Evolutionary conservation across 2,113 vertebrate species (phyloP).

Genomic region (Colossoma macropomum): DNA sequence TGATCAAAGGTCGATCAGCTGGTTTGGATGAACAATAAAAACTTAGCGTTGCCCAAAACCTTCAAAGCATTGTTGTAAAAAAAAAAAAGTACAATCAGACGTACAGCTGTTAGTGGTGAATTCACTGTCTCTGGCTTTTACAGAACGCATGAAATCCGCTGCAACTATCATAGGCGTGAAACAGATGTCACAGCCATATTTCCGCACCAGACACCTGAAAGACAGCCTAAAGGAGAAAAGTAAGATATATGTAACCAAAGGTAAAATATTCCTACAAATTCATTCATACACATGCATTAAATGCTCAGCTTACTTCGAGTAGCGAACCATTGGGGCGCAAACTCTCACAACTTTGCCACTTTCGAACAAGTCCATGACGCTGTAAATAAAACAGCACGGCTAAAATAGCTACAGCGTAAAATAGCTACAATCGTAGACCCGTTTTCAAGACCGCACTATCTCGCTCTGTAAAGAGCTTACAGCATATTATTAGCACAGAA

Average conservation of each 20-base stretch:
- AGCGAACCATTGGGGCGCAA: constrained; percentile 97
- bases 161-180: constrained; percentile 98
- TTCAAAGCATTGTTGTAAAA: too few species aligned
- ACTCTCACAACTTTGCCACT: constrained; percentile 86
- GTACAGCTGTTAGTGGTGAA: constrained; percentile 93
- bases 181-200: constrained; percentile 92
- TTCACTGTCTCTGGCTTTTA: constrained; percentile 96
- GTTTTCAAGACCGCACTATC: background rate
- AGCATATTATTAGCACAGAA: too few species aligned
- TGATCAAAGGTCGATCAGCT: constrained; percentile 93
- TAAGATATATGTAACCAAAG: background rate
- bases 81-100: constrained; percentile 14
- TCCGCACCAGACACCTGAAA: constrained; percentile 93
- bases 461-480: too few species aligned
- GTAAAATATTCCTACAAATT: background rate
- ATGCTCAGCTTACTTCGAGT: constrained; percentile 90
- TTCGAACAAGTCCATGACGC: constrained; percentile 87
- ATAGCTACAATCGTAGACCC: too few species aligned
- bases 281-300: background rate
- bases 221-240: constrained; percentile 80
- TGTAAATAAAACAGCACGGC: background rate
- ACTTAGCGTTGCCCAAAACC: background rate
- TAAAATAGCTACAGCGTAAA: too few species aligned
- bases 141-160: constrained; percentile 90
- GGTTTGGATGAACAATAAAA: constrained; percentile 51